phyloP scores from a whole-genome alignment of 2,797 vertebrate species.

The Allobates femoralis region DNA sequence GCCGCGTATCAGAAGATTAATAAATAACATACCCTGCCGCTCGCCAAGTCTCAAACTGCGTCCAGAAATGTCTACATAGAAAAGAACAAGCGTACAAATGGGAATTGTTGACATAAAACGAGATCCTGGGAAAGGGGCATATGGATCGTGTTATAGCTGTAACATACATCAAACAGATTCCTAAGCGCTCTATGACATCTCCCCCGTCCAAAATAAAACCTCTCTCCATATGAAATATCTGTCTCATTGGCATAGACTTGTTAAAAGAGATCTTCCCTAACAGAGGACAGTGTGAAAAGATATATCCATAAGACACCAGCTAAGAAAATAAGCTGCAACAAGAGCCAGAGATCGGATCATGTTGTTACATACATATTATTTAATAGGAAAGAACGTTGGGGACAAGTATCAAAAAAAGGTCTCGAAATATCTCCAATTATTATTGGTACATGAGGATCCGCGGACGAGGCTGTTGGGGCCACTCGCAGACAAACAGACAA shows the following conservation, averaged over 20 bases:
- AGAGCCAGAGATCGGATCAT: not conserved
- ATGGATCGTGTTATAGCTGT: constrained; percentile 55
- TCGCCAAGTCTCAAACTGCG: constrained; percentile 24
- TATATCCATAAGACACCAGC: constrained; percentile 3
- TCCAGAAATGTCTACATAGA: constrained; percentile 42
- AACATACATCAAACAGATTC: constrained; percentile 61
- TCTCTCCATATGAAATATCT: constrained; percentile 48
- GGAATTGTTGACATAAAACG: constrained; percentile 41
- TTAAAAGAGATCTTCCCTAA: constrained; percentile 29
- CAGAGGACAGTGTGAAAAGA: not conserved
- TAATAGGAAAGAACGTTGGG: not conserved
- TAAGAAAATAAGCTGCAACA: not conserved
- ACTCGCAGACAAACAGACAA: too few species aligned
- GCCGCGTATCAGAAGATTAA: constrained; percentile 40
- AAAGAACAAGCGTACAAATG: constrained; percentile 55
- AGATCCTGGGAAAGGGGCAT: constrained; percentile 38
- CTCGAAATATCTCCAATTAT: not conserved
- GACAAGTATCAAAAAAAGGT: not conserved
- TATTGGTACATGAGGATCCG: too few species aligned
- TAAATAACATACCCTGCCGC: constrained; percentile 34
- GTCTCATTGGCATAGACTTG: constrained; percentile 32
- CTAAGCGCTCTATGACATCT: constrained; percentile 44
- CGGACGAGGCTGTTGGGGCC: too few species aligned
- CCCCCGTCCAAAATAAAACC: constrained; percentile 47
- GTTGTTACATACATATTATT: not conserved